phyloP scores from a whole-genome alignment of 2,113 vertebrate species.

The Procavia capensis region DNA sequence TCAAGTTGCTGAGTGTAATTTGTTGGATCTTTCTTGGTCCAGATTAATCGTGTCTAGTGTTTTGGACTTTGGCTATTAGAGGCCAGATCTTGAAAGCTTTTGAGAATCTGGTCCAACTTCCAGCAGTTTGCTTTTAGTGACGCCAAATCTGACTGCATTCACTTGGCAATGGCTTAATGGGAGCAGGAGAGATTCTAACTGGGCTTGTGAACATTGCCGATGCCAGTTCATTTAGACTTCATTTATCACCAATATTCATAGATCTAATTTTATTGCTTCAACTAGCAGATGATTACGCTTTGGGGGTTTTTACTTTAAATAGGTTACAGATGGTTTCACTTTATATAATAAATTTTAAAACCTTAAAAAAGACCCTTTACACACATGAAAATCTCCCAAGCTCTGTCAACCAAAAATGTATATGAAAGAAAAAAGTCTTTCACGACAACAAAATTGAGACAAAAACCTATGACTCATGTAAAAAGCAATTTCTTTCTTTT shows the following conservation, averaged over 20 bases:
- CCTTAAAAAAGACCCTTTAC: background rate
- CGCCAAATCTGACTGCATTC: background rate
- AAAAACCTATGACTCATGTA: background rate
- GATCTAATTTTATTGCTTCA: background rate
- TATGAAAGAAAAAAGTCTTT: constrained; percentile 4
- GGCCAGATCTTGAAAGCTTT: constrained; percentile 18
- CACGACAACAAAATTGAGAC: background rate
- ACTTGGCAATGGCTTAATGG: background rate
- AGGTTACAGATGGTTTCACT: constrained; percentile 25
- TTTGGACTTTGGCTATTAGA: background rate
- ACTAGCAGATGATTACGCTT: background rate
- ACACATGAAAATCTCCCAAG: background rate
- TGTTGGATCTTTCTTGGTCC: background rate
- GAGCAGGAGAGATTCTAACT: background rate
- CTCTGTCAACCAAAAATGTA: background rate
- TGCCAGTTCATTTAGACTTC: background rate
- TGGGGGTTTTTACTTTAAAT: constrained; percentile 18
- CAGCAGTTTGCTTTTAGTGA: background rate
- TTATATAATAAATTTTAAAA: constrained; percentile 17
- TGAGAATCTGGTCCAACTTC: background rate
- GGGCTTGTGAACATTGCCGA: background rate
- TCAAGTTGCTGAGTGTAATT: background rate
- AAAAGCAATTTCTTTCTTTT: background rate
- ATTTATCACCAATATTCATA: background rate
- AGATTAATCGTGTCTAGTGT: background rate